These are phyloP conservation scores for Oostethus manadensis DNA, from an alignment of 2,113 vertebrate species.

Conservation along the genomic window DNA sequence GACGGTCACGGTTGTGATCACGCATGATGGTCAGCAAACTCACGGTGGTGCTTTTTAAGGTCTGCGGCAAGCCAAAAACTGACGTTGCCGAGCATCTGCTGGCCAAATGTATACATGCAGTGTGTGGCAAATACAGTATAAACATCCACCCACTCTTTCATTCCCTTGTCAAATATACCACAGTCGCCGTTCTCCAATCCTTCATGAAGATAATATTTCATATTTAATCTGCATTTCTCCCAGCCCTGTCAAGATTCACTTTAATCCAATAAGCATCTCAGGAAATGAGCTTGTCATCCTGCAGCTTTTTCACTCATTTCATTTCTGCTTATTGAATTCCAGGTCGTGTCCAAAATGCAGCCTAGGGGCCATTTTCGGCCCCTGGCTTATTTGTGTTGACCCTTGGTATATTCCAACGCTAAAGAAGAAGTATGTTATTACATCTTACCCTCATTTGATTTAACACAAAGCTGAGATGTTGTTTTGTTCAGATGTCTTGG, in stretches of 20 bases:
- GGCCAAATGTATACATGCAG: constrained; percentile 1
- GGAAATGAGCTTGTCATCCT: constrained; percentile 72
- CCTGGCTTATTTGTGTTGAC: too few species aligned
- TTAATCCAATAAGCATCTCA: constrained; percentile 69
- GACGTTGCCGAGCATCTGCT: constrained; percentile 10
- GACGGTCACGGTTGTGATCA: constrained; percentile 11
- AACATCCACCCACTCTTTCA: constrained; percentile 16
- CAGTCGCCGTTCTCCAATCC: constrained; percentile 55
- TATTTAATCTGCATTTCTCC: constrained; percentile 55
- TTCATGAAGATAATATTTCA: constrained; percentile 63
- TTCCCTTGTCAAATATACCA: constrained; percentile 21
- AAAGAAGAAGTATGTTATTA: too few species aligned
- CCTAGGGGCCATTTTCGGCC: too few species aligned
- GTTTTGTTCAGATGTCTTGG: too few species aligned
- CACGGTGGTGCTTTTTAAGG: constrained; percentile 2
- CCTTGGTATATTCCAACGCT: too few species aligned
- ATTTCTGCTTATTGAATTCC: constrained; percentile 66
- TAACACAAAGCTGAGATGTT: too few species aligned
- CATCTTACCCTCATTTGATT: too few species aligned
- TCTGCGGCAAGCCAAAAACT: constrained; percentile 27
- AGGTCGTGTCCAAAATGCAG: constrained; percentile 16
- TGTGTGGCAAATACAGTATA: constrained; percentile 3
- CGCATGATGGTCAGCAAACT: constrained; percentile 13
- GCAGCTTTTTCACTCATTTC: constrained; percentile 66
- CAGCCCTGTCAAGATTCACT: constrained; percentile 48